Percentiles rank a stretch among this genome's conserved stretches.
phyloP scores from a whole-genome alignment of 1,140 invertebrate genomes.

The Drosophila lacertosa region DNA sequence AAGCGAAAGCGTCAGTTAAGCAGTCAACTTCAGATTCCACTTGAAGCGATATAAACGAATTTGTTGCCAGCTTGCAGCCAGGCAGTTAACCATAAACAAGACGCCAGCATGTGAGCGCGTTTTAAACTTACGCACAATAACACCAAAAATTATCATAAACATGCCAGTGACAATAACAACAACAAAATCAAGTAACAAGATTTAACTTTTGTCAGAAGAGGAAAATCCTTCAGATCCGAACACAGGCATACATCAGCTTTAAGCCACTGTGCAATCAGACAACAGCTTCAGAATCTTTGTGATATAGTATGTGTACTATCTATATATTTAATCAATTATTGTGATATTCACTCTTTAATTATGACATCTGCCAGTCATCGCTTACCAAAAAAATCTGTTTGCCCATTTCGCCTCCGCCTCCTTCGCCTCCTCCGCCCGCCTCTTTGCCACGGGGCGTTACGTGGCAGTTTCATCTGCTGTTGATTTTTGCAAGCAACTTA shows the following conservation, averaged over 20 bases:
- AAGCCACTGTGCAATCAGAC: neutral
- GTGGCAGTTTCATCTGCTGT: slow-evolving; percentile 8
- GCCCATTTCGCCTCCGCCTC: no score
- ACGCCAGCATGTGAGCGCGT: slow-evolving; percentile 22
- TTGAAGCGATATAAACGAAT: slow-evolving; percentile 14
- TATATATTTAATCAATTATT: slow-evolving; percentile 21
- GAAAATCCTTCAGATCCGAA: no score
- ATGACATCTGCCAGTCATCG: slow-evolving; percentile 14
- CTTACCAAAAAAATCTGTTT: slow-evolving; percentile 10
- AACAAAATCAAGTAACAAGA: slow-evolving; percentile 15
- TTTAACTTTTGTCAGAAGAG: no score
- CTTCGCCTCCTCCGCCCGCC: no score
- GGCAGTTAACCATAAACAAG: neutral
- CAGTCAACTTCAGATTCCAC: slow-evolving; percentile 16
- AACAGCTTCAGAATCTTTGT: neutral
- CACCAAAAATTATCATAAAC: slow-evolving; percentile 46
- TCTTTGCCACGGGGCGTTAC: neutral
- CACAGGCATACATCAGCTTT: neutral
- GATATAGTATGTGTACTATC: no score
- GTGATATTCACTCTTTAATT: slow-evolving; percentile 16
- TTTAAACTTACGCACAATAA: slow-evolving; percentile 44
- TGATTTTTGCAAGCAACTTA: slow-evolving; percentile 14
- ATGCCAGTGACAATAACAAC: slow-evolving; percentile 17
- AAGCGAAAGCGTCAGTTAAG: slow-evolving; percentile 12
- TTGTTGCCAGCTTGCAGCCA: slow-evolving; percentile 13